Evolutionary conservation across 2,888 invertebrate species (phyloP).

Genomic region (Caenorhabditis sp.): DNA sequence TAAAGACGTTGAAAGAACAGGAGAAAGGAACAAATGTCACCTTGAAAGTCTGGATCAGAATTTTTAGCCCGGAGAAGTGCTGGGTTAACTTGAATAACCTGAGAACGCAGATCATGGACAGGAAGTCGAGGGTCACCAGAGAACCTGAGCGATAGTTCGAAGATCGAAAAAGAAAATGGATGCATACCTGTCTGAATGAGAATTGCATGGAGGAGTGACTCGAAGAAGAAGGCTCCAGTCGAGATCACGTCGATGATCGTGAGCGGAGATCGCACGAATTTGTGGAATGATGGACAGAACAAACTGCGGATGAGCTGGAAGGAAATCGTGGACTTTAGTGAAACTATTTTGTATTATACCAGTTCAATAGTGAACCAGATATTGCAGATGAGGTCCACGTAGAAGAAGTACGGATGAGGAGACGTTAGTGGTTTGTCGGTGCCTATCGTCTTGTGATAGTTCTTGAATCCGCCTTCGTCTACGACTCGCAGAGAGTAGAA

Average conservation of each 20-base stretch:
- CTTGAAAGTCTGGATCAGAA: conserved; percentile 91
- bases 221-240: conserved; percentile 98
- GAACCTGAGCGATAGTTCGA: conserved; percentile 62
- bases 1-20: conserved; percentile 67
- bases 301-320: conserved; percentile 84
- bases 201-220: conserved; percentile 86
- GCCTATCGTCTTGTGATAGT: conserved; percentile 66
- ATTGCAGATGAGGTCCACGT: conserved; percentile 94
- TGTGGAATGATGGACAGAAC: conserved; percentile 88
- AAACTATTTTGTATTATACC: conserved; percentile 31
- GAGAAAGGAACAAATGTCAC: conserved; percentile 40
- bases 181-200: conserved; percentile 71
- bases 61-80: conserved; percentile 88
- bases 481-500: conserved; percentile 65
- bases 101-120: conserved; percentile 84
- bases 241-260: conserved; percentile 99
- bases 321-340: background rate
- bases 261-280: conserved; percentile 94
- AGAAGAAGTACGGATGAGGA: conserved; percentile 88
- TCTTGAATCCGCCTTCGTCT: conserved; percentile 59
- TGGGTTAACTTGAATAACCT: conserved; percentile 84
- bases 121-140: conserved; percentile 86
- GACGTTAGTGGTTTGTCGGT: conserved; percentile 74
- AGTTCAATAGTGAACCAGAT: conserved; percentile 97
- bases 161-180: background rate